These are phyloP conservation scores for Omphaloscelis lunosa DNA, from an alignment of 2,888 invertebrate genomes.

Conservation along the genomic window DNA sequence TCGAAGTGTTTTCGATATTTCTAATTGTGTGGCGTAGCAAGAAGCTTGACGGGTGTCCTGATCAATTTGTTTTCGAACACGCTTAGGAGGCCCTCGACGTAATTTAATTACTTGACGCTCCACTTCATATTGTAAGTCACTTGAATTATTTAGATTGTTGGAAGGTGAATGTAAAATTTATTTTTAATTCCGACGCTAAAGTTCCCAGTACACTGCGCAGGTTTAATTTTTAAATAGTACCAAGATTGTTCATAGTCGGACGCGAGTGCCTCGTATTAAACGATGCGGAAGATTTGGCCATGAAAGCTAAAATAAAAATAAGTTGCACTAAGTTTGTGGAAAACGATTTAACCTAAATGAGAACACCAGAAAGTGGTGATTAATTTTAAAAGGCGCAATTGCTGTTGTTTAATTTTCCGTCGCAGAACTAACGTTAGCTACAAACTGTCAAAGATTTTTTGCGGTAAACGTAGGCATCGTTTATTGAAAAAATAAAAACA, in stretches of 20 bases:
- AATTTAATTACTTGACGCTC: slow-evolving; percentile 58
- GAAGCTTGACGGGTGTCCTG: slow-evolving; percentile 31
- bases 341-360: slow-evolving; percentile 13
- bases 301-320: slow-evolving; percentile 40
- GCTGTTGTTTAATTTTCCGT: neutral
- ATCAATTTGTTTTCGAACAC: slow-evolving; percentile 43
- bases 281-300: slow-evolving; percentile 45
- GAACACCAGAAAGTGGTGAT: slow-evolving; percentile 1
- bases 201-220: slow-evolving; percentile 50
- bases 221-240: slow-evolving; percentile 61
- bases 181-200: slow-evolving; percentile 54
- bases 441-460: neutral
- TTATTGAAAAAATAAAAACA: neutral
- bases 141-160: slow-evolving; percentile 53
- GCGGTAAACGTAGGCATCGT: neutral
- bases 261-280: slow-evolving; percentile 43
- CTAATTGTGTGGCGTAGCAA: slow-evolving; percentile 41
- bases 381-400: neutral
- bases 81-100: slow-evolving; percentile 26
- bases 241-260: slow-evolving; percentile 53
- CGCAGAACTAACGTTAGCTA: neutral
- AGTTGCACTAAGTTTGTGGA: slow-evolving; percentile 23
- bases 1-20: slow-evolving; percentile 53
- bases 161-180: slow-evolving; percentile 54
- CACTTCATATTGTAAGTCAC: slow-evolving; percentile 51